Percentiles rank a stretch among this genome's conserved stretches.
Evolutionary conservation across 2,797 vertebrate genomes (phyloP).

Genomic region (Tenualosa ilisha): DNA sequence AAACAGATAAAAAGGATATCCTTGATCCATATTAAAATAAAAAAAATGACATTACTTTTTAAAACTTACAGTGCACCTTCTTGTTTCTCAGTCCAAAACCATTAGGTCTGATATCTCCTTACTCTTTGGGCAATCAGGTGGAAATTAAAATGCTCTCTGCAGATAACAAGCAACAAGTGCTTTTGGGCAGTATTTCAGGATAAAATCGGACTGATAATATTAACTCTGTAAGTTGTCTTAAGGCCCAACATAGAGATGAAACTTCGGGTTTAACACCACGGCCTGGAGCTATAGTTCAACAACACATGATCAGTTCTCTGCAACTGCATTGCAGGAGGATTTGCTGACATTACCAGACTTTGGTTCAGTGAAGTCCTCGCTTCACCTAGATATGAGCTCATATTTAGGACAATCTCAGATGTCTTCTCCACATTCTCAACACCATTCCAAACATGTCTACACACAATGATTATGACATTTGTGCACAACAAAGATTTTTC

Average conservation of each 20-base stretch:
- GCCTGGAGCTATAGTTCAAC: background rate
- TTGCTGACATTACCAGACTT: background rate
- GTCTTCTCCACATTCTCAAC: background rate
- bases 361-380: background rate
- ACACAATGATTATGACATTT: background rate
- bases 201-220: background rate
- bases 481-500: background rate
- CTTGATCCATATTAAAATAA: conserved; percentile 11
- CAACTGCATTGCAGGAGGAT: background rate
- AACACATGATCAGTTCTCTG: background rate
- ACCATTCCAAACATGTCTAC: background rate
- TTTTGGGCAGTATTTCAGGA: background rate
- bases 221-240: background rate
- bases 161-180: background rate
- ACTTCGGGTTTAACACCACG: background rate
- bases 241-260: background rate
- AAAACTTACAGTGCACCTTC: background rate
- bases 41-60: conserved; percentile 15
- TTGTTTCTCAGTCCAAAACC: background rate
- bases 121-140: background rate
- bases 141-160: background rate
- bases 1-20: conserved; percentile 16
- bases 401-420: background rate
- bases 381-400: background rate
- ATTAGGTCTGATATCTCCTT: background rate